Conservation (phyloP, 2,797 vertebrate species). For the Chiloscyllium punctatum region DNA sequence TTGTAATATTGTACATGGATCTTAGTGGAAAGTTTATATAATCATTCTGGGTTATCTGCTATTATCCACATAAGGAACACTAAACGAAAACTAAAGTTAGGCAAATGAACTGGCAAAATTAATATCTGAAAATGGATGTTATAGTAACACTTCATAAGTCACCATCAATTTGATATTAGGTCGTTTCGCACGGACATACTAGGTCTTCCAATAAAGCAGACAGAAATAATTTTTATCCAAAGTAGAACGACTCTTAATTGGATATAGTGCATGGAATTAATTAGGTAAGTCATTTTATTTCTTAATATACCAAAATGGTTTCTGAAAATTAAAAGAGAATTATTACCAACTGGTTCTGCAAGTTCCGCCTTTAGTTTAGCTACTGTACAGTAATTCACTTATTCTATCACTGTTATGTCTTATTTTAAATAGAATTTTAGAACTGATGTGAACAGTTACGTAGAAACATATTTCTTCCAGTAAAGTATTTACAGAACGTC, state of each 20-base stretch:
- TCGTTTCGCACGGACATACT: background rate
- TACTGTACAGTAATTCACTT: background rate
- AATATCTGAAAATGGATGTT: background rate
- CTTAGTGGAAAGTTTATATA: background rate
- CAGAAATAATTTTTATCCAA: background rate
- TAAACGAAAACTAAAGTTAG: background rate
- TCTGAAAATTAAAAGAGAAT: background rate
- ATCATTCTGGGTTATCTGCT: background rate
- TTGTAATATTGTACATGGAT: too few species aligned
- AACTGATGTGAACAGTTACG: background rate
- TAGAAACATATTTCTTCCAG: background rate
- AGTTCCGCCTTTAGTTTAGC: background rate
- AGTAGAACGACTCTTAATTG: background rate
- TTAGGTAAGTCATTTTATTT: background rate
- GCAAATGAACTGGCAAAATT: background rate
- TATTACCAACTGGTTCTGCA: background rate
- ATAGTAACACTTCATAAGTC: background rate
- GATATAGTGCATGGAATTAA: background rate
- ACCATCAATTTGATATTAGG: background rate
- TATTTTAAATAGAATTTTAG: background rate
- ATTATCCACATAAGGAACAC: background rate
- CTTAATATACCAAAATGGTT: background rate
- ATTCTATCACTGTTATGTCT: background rate
- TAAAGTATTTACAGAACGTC: background rate
- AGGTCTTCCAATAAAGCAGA: background rate